Conservation (phyloP, 1,140 invertebrate genomes). For the Macrobrachium nipponense region DNA sequence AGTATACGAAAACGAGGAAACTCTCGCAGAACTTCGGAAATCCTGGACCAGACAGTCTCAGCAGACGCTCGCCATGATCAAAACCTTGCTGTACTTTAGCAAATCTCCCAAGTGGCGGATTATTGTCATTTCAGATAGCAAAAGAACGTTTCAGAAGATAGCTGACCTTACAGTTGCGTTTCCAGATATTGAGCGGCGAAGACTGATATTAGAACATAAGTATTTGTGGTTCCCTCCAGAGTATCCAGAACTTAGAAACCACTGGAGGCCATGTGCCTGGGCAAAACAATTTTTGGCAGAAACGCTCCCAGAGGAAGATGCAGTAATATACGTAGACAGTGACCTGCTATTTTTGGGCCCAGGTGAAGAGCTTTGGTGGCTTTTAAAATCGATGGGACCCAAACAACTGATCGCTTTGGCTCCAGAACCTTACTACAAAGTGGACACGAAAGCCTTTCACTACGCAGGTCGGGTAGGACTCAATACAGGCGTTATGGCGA, state of each 20-base stretch:
- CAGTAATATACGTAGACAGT: conserved; percentile 52
- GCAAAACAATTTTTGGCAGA: conserved; percentile 56
- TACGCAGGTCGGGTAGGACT: conserved; percentile 48
- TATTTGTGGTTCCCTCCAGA: conserved; percentile 36
- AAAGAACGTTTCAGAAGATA: conserved; percentile 40
- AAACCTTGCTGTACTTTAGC: conserved; percentile 55
- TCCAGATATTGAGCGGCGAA: neutral
- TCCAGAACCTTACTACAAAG: conserved; percentile 54
- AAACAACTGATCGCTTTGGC: conserved; percentile 34
- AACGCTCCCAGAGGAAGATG: conserved; percentile 42
- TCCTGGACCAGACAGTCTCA: conserved; percentile 49
- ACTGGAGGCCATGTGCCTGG: conserved; percentile 58
- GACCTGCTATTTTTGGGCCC: conserved; percentile 59
- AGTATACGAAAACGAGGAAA: neutral
- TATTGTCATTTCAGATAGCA: conserved; percentile 50
- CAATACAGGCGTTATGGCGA: conserved; percentile 55
- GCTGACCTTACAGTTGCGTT: conserved; percentile 13
- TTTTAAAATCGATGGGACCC: conserved; percentile 28
- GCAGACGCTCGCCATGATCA: conserved; percentile 39
- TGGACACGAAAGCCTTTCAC: conserved; percentile 26
- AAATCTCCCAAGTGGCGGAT: conserved; percentile 43
- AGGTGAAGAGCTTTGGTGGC: conserved; percentile 48
- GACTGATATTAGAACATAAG: conserved; percentile 37
- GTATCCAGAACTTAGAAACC: neutral
- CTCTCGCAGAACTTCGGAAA: neutral